Conservation (phyloP, 2,113 vertebrate genomes). For the Corythoichthys haematopterus region DNA sequence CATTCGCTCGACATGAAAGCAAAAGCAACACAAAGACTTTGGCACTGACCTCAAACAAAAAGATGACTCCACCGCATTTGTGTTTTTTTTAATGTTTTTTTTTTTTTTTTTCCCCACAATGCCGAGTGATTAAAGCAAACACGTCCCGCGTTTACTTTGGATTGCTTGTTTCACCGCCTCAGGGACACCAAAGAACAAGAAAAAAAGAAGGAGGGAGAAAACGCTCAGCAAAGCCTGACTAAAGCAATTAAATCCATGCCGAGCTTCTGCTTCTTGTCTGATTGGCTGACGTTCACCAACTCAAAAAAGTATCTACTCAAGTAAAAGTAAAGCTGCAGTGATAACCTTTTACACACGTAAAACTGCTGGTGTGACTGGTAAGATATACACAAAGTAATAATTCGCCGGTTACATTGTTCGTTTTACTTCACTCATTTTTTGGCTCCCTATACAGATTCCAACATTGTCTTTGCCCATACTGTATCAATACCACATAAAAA, state of each 20-base stretch:
- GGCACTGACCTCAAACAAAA: slow-evolving; percentile 31
- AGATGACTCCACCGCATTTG: slow-evolving; percentile 44
- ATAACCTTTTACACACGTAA: too few species aligned
- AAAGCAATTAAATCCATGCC: slow-evolving; percentile 49
- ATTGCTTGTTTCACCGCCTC: slow-evolving; percentile 40
- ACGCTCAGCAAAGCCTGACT: slow-evolving; percentile 41
- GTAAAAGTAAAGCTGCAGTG: too few species aligned
- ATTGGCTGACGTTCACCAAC: too few species aligned
- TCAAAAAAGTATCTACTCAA: too few species aligned
- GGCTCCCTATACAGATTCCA: too few species aligned
- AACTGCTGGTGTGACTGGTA: too few species aligned
- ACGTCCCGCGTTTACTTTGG: slow-evolving; percentile 52
- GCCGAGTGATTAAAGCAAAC: slow-evolving; percentile 50
- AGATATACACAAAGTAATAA: too few species aligned
- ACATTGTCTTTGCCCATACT: too few species aligned
- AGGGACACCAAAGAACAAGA: slow-evolving; percentile 8
- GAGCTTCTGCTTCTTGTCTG: too few species aligned
- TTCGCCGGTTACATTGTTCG: too few species aligned
- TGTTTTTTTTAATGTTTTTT: slow-evolving; percentile 8
- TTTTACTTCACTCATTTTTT: too few species aligned
- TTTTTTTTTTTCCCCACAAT: slow-evolving; percentile 13
- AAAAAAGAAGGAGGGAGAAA: slow-evolving; percentile 40
- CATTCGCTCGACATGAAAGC: not conserved
- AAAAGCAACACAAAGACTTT: slow-evolving; percentile 24
- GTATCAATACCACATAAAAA: too few species aligned